Percentiles rank a stretch among this genome's conserved stretches.
phyloP scores from a whole-genome alignment of 2,797 vertebrate species.

The Zenarchopterus dispar region DNA sequence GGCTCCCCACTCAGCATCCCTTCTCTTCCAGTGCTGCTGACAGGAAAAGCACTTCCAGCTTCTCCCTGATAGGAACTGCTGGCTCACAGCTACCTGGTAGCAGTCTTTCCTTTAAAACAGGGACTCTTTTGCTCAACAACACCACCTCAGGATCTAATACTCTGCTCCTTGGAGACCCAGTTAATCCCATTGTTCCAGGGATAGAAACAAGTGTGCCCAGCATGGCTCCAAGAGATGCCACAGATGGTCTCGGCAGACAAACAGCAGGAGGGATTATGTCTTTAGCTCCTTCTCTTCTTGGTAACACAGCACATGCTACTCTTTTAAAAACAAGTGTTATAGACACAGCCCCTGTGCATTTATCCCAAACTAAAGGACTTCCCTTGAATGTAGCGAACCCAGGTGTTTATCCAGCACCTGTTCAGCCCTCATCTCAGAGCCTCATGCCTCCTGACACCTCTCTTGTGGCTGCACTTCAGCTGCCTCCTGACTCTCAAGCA shows the following conservation, averaged over 20 bases:
- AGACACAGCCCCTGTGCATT: constrained; percentile 3
- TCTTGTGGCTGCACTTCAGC: constrained; percentile 4
- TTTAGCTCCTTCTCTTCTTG: constrained; percentile 26
- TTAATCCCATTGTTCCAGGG: constrained; percentile 3
- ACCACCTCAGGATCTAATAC: constrained; percentile 5
- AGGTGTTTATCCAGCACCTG: constrained; percentile 3
- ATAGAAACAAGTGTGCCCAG: constrained; percentile 24
- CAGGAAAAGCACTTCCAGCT: constrained; percentile 28
- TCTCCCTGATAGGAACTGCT: constrained; percentile 34
- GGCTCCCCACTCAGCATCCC: constrained; percentile 28
- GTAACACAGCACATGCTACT: constrained; percentile 15
- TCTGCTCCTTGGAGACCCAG: constrained; percentile 18
- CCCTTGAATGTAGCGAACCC: constrained; percentile 21
- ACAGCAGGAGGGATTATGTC: constrained; percentile 4
- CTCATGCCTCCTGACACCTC: constrained; percentile 22
- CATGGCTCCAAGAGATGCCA: constrained; percentile 7
- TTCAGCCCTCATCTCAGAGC: constrained; percentile 15
- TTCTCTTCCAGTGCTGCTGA: constrained; percentile 25
- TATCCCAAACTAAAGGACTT: constrained; percentile 13
- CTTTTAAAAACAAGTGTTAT: constrained; percentile 21
- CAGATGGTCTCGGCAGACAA: constrained; percentile 15
- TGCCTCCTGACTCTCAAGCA: constrained; percentile 13
- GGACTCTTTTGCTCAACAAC: constrained; percentile 32
- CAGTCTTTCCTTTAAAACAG: constrained; percentile 46
- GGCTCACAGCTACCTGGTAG: constrained; percentile 39